Evolutionary conservation across 1,140 invertebrate species (phyloP).

Genomic region (Pogonomyrmex californicus): DNA sequence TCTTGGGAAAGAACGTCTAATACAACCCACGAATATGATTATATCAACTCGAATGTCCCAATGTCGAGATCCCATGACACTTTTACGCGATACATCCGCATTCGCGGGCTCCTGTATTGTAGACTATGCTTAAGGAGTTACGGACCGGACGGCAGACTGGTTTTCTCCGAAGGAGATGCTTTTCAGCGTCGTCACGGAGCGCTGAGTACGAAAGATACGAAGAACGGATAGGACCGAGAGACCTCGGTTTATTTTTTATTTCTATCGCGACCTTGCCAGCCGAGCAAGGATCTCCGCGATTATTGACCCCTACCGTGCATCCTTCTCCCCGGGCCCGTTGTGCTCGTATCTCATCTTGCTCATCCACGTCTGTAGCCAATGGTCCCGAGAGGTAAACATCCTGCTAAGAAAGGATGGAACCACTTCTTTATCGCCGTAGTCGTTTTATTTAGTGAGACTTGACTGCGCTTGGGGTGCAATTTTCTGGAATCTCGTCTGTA

Average conservation of each 20-base stretch:
- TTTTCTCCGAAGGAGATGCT: conserved; percentile 74
- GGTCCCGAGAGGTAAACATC: conserved; percentile 70
- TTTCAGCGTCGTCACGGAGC: conserved; percentile 54
- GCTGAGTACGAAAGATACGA: conserved; percentile 7
- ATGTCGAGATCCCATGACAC: conserved; percentile 15
- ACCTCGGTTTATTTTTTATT: conserved; percentile 79
- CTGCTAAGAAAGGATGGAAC: conserved; percentile 53
- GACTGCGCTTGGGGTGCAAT: conserved; percentile 36
- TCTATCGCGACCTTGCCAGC: conserved; percentile 79
- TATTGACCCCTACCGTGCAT: conserved; percentile 73
- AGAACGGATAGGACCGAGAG: conserved; percentile 36
- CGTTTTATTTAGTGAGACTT: conserved; percentile 48
- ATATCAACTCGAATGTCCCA: not conserved
- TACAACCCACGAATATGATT: not conserved
- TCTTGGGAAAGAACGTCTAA: not conserved
- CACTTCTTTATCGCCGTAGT: conserved; percentile 50
- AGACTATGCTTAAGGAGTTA: conserved; percentile 51
- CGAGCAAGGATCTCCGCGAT: conserved; percentile 80
- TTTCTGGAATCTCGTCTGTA: conserved; percentile 27
- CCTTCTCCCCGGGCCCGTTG: conserved; percentile 58
- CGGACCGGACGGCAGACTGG: conserved; percentile 66
- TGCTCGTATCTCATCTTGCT: conserved; percentile 34
- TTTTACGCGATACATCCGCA: conserved; percentile 37
- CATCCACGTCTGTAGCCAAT: conserved; percentile 62
- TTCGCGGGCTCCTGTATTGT: conserved; percentile 15